These are phyloP conservation scores for Anoplolepis gracilipes DNA, from an alignment of 1,140 invertebrate species.

Conservation along the genomic window DNA sequence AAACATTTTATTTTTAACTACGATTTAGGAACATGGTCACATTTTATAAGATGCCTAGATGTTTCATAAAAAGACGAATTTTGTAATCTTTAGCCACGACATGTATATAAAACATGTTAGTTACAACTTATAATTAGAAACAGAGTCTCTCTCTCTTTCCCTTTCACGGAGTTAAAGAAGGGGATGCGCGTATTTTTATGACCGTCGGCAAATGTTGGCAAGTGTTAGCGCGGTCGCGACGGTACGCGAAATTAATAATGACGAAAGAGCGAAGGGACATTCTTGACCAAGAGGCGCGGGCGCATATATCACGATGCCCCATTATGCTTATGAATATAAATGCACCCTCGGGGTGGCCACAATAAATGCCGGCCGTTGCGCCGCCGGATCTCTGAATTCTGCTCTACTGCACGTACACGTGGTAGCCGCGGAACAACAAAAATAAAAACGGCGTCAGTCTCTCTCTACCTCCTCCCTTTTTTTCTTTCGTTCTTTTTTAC, in stretches of 20 bases:
- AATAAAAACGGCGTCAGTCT: conserved; percentile 71
- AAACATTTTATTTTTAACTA: too few species aligned
- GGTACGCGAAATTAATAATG: conserved; percentile 70
- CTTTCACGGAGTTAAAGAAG: not conserved
- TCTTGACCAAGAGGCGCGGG: conserved; percentile 62
- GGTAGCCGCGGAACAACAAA: conserved; percentile 63
- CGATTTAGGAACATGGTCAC: too few species aligned
- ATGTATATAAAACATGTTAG: conserved; percentile 22
- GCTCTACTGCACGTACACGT: conserved; percentile 66
- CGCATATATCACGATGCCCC: conserved; percentile 72
- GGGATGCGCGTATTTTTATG: conserved; percentile 29
- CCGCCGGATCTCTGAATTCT: conserved; percentile 72
- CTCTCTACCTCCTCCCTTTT: conserved; percentile 55
- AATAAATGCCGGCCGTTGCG: conserved; percentile 71
- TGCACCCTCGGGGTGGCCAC: conserved; percentile 73
- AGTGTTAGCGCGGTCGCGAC: conserved; percentile 8
- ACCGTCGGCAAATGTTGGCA: not conserved
- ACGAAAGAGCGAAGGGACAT: conserved; percentile 73
- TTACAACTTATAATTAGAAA: conserved; percentile 39
- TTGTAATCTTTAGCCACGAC: too few species aligned
- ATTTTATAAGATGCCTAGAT: too few species aligned
- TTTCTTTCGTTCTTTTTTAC: conserved; percentile 19
- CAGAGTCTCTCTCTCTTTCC: not conserved
- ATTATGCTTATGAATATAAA: conserved; percentile 78
- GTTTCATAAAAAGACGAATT: too few species aligned